A percentile compares a stretch with the other conserved stretches of the same genome.
These are phyloP conservation scores for Nemapogon koenigi DNA, from an alignment of 2,888 invertebrate genomes.

Conservation along the genomic window DNA sequence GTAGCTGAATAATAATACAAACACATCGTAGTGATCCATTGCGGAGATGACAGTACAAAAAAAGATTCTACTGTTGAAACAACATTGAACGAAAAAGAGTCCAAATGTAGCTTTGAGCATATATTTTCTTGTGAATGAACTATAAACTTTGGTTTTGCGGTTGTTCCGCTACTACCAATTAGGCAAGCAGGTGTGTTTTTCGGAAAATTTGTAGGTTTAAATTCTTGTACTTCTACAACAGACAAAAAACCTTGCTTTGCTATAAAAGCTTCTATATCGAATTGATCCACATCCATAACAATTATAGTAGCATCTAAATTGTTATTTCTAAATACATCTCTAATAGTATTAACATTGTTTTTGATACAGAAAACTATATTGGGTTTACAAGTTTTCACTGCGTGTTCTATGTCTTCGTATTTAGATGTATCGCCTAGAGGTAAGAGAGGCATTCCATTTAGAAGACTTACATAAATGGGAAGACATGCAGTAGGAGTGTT, in stretches of 20 bases:
- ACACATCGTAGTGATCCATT: neutral
- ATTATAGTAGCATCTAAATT: neutral
- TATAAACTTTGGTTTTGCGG: neutral
- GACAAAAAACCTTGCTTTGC: neutral
- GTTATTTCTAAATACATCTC: neutral
- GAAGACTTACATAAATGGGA: neutral
- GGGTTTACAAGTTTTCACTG: neutral
- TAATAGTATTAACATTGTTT: neutral
- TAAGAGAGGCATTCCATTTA: neutral
- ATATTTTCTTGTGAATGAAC: neutral
- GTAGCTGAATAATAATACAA: neutral
- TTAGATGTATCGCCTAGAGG: neutral
- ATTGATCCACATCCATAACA: conserved; percentile 1
- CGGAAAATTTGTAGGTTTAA: neutral
- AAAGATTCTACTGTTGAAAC: neutral
- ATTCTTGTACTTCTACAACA: too few species aligned
- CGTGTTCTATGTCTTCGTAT: neutral
- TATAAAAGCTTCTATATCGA: neutral
- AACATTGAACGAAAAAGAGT: neutral
- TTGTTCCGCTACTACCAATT: conserved; percentile 2
- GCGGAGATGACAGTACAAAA: conserved; percentile 1
- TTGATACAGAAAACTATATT: conserved; percentile 1
- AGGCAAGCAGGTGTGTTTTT: neutral
- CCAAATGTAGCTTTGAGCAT: neutral
- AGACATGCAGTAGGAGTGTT: neutral